These are phyloP conservation scores for Drosophila melanosoma DNA, from an alignment of 2,888 invertebrate species.

Conservation along the genomic window DNA sequence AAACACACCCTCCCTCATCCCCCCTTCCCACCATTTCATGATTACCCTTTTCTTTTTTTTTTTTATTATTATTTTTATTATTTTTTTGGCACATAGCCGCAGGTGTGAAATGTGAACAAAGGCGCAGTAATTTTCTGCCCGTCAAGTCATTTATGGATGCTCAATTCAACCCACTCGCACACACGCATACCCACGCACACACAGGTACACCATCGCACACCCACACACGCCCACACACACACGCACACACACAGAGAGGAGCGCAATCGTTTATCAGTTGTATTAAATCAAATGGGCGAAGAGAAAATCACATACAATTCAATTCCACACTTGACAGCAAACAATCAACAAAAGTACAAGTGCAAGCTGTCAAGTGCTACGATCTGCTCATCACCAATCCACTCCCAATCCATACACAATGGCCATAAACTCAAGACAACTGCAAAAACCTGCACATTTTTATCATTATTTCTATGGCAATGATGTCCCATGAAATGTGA, in stretches of 20 bases:
- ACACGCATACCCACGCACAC: background rate
- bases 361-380: conserved; percentile 1
- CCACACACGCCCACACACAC: background rate
- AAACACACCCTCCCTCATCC: conserved; percentile 6
- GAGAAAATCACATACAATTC: conserved; percentile 75
- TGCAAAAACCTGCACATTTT: background rate
- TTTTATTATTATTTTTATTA: background rate
- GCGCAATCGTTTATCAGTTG: conserved; percentile 57
- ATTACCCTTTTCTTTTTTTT: conserved; percentile 6
- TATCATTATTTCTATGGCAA: background rate
- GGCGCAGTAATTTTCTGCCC: conserved; percentile 27
- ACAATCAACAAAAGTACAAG: conserved; percentile 40
- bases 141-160: conserved; percentile 52
- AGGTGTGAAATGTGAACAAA: conserved; percentile 61
- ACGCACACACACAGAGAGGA: background rate
- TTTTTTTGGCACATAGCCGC: conserved; percentile 42
- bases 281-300: conserved; percentile 66
- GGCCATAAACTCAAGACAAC: background rate
- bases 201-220: too few species aligned
- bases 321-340: conserved; percentile 61
- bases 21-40: background rate
- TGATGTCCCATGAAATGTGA: background rate
- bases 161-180: conserved; percentile 1
- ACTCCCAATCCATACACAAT: background rate
- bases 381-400: conserved; percentile 16